Conservation (phyloP, 2,797 vertebrate genomes). For the Enteromius trimaculatus region DNA sequence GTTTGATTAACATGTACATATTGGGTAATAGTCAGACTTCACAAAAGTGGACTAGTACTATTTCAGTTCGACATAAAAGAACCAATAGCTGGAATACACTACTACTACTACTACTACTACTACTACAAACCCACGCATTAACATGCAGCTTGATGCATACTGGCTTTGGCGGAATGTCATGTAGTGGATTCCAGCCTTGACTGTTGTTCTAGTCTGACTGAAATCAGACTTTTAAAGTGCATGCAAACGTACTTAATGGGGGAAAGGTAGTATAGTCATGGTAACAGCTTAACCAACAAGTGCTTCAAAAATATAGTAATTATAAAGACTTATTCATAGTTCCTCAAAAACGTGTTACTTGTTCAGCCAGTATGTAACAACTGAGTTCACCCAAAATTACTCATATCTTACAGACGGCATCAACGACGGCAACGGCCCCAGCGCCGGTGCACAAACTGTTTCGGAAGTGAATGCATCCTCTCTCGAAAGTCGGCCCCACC, state of each 20-base stretch:
- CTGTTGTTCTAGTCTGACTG: not conserved
- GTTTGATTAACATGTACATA: not conserved
- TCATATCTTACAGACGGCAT: constrained; percentile 88
- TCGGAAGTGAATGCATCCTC: constrained; percentile 88
- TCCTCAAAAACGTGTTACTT: constrained; percentile 12
- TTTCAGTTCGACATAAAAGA: not conserved
- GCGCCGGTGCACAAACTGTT: constrained; percentile 92
- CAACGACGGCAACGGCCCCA: constrained; percentile 85
- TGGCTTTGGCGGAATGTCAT: not conserved
- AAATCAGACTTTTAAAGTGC: not conserved
- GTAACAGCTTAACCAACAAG: not conserved
- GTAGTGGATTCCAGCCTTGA: constrained; percentile 20
- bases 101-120: not conserved
- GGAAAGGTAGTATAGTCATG: not conserved
- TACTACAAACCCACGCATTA: not conserved
- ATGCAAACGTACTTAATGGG: not conserved
- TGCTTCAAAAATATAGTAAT: not conserved
- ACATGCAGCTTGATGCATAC: not conserved
- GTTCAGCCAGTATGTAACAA: constrained; percentile 28
- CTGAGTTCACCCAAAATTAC: constrained; percentile 73
- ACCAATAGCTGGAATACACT: constrained; percentile 17
- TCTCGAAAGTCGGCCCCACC: constrained; percentile 74
- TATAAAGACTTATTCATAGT: constrained; percentile 1
- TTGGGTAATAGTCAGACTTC: not conserved
- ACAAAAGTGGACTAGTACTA: not conserved